A percentile compares a stretch with the other conserved stretches of the same genome.
Conservation (phyloP, 1,140 invertebrate genomes). For the Pararge aegeria region DNA sequence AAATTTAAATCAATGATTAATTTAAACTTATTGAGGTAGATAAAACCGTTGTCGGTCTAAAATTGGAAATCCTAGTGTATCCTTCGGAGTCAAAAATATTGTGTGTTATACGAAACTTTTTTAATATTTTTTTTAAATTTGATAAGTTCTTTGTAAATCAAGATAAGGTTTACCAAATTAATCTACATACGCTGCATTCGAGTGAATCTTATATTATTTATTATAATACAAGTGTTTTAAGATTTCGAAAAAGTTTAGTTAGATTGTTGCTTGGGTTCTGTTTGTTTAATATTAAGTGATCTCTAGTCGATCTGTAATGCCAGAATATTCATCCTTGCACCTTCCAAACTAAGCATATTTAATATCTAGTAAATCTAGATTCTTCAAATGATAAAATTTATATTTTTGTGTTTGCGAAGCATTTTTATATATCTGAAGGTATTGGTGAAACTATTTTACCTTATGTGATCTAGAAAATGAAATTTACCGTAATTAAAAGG, state of each 20-base stretch:
- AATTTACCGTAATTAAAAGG: too few relatives aligned
- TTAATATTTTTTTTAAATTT: slow-evolving; percentile 3
- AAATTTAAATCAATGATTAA: too few relatives aligned
- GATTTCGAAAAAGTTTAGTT: slow-evolving; percentile 8
- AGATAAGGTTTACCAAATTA: neutral
- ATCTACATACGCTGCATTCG: slow-evolving; percentile 23
- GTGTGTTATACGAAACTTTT: slow-evolving; percentile 8
- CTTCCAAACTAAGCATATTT: neutral
- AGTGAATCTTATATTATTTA: neutral
- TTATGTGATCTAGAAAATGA: too few relatives aligned
- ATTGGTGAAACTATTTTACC: too few relatives aligned
- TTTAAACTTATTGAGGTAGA: too few relatives aligned
- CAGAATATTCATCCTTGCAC: slow-evolving; percentile 1
- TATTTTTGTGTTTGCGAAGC: too few relatives aligned
- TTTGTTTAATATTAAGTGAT: slow-evolving; percentile 15
- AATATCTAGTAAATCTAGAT: too few relatives aligned
- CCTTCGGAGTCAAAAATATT: neutral
- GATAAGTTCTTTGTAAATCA: neutral
- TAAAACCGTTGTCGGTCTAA: neutral
- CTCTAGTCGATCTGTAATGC: slow-evolving; percentile 11
- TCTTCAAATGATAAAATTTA: too few relatives aligned
- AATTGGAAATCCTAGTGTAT: slow-evolving; percentile 3
- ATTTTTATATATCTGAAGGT: too few relatives aligned
- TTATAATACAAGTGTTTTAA: neutral
- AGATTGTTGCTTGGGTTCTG: neutral